Conservation (phyloP, 2,888 invertebrate species). For the Leucoma salicis region DNA sequence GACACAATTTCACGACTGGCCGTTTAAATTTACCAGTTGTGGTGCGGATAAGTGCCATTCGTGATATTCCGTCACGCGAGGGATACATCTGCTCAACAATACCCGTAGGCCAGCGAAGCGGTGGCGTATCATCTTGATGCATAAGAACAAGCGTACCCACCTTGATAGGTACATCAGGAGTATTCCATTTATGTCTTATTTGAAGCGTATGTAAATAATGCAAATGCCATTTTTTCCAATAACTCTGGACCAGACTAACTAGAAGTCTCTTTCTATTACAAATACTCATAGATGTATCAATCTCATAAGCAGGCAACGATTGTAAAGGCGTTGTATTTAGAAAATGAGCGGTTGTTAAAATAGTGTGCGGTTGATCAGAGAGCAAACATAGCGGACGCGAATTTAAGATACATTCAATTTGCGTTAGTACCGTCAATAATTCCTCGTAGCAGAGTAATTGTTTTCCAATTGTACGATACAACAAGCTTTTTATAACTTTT, state of each 20-base stretch:
- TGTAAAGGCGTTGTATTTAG: neutral
- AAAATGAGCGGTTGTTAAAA: neutral
- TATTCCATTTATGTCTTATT: neutral
- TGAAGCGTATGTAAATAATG: constrained; percentile 1
- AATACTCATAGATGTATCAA: neutral
- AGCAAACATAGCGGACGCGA: neutral
- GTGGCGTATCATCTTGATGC: constrained; percentile 3
- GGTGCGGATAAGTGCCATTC: neutral
- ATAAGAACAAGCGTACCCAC: neutral
- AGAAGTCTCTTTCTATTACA: constrained; percentile 2
- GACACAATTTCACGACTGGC: neutral
- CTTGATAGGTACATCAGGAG: neutral
- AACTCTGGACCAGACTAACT: constrained; percentile 4
- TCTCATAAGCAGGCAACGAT: neutral
- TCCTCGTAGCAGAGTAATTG: neutral
- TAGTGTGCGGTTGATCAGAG: neutral
- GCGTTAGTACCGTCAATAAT: neutral
- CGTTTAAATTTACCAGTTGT: neutral
- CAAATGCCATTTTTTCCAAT: neutral
- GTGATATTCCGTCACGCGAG: neutral
- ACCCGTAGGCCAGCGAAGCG: neutral
- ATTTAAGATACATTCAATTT: neutral
- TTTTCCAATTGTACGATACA: neutral
- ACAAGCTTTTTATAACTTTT: neutral
- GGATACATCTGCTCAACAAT: neutral